phyloP scores from a whole-genome alignment of 2,888 invertebrate species.

The Hesperia comma region DNA sequence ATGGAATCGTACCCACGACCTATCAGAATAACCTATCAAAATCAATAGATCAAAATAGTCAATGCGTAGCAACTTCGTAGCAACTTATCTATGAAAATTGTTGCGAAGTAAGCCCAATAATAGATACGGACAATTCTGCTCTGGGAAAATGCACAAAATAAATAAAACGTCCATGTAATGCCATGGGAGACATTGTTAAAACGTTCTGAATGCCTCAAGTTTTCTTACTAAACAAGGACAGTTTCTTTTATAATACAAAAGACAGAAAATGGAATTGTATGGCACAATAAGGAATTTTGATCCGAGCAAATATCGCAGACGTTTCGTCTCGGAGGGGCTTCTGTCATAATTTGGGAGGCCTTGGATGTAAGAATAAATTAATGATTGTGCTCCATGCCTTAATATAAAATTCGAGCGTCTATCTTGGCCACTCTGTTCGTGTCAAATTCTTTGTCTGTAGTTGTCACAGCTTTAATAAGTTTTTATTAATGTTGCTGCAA shows the following conservation, averaged over 20 bases:
- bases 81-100: too few species aligned
- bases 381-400: neutral
- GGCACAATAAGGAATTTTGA: slow-evolving; percentile 17
- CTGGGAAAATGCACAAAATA: neutral
- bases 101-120: too few species aligned
- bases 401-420: neutral
- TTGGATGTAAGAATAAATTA: slow-evolving; percentile 10
- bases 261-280: slow-evolving; percentile 14
- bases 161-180: neutral
- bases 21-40: too few species aligned
- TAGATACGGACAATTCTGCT: neutral
- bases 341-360: slow-evolving; percentile 13
- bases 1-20: too few species aligned
- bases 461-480: neutral
- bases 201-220: neutral
- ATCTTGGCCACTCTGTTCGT: too few species aligned
- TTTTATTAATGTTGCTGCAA: too few species aligned
- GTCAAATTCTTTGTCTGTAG: neutral
- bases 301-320: slow-evolving; percentile 10
- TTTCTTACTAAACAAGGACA: neutral
- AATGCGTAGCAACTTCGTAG: too few species aligned
- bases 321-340: slow-evolving; percentile 3
- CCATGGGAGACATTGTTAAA: slow-evolving; percentile 1
- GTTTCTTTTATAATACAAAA: slow-evolving; percentile 1
- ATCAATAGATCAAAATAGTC: too few species aligned